Evolutionary conservation across 2,888 invertebrate species (phyloP).

Genomic region (Bugulina stolonifera): DNA sequence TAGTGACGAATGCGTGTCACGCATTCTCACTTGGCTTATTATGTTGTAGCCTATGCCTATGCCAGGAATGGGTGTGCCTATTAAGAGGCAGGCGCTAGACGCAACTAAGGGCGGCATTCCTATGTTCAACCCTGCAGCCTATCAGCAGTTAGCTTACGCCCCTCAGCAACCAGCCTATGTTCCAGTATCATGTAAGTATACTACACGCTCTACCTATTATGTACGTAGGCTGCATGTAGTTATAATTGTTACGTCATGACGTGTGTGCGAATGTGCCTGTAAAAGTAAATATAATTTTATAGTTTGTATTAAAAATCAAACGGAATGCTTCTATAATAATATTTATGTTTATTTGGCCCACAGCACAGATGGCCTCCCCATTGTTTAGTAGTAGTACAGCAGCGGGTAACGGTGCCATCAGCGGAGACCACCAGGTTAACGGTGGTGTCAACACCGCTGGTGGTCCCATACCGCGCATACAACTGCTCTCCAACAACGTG

Average conservation of each 20-base stretch:
- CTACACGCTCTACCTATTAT: background rate
- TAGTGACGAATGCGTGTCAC: background rate
- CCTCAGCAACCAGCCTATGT: conserved; percentile 24
- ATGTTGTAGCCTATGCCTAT: conserved; percentile 15
- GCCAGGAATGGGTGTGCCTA: conserved; percentile 24
- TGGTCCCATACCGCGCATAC: conserved; percentile 69
- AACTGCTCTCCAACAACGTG: conserved; percentile 86
- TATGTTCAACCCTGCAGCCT: conserved; percentile 24
- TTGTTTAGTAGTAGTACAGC: background rate
- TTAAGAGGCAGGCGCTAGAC: conserved; percentile 20
- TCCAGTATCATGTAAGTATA: conserved; percentile 20
- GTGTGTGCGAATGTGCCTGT: no score
- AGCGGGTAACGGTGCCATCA: background rate
- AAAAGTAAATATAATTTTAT: no score
- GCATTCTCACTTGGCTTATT: background rate
- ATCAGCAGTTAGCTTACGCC: conserved; percentile 17
- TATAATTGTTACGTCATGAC: no score
- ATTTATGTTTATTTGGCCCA: no score
- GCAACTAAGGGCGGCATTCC: conserved; percentile 19
- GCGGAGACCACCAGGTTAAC: background rate
- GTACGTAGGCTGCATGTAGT: no score
- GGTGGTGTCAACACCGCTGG: conserved; percentile 53
- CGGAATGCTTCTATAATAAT: no score
- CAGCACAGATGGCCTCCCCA: conserved; percentile 3
- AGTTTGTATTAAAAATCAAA: no score